Evolutionary conservation across 2,113 vertebrate genomes (phyloP).

Genomic region (Arizona elegans): DNA sequence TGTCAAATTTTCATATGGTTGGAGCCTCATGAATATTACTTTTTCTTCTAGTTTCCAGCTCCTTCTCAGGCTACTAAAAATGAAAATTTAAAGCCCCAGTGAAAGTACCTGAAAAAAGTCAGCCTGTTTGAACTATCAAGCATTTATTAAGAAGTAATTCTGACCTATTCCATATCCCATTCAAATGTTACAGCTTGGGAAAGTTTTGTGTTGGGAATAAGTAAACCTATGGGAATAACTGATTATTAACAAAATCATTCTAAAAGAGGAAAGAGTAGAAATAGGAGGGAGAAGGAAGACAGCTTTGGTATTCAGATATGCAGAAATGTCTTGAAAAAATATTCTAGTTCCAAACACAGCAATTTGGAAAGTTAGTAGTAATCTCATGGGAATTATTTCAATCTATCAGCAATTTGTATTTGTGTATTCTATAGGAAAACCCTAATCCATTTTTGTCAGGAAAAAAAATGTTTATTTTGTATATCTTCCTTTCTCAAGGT

Average conservation of each 20-base stretch:
- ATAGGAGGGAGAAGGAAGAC: background rate
- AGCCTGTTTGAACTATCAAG: background rate
- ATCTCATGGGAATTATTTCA: conserved; percentile 65
- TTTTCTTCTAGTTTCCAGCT: background rate
- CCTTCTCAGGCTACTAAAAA: background rate
- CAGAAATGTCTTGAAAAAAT: conserved; percentile 44
- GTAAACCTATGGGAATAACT: background rate
- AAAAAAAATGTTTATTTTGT: conserved; percentile 14
- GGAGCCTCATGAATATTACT: background rate
- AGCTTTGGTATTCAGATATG: conserved; percentile 42
- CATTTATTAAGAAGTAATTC: background rate
- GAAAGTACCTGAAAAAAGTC: background rate
- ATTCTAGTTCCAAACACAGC: conserved; percentile 47
- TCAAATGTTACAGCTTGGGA: background rate
- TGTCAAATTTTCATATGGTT: background rate
- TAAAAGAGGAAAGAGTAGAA: background rate
- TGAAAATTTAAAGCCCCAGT: background rate
- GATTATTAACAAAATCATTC: background rate
- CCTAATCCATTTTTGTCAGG: conserved; percentile 16
- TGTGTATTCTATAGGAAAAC: conserved; percentile 42
- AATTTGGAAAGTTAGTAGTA: conserved; percentile 50
- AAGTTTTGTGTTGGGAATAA: background rate
- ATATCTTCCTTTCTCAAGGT: conserved; percentile 39
- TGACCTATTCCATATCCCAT: background rate
- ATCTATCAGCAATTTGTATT: conserved; percentile 61